Conservation (phyloP, 64 coral and sea anemone species). For the Platygyra sinensis region DNA sequence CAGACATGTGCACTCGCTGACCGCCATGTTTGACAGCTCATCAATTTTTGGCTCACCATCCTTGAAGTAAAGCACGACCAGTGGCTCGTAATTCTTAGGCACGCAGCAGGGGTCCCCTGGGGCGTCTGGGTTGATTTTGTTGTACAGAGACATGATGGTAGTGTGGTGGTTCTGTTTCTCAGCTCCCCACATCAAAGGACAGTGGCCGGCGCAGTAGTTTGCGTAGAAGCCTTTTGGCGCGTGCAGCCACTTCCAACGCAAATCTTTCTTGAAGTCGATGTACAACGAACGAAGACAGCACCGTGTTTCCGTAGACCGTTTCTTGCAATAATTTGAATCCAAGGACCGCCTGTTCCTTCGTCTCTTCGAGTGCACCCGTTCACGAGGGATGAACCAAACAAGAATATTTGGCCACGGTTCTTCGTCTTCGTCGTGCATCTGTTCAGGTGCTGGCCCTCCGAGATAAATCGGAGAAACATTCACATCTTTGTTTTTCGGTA, state of each 20-base stretch:
- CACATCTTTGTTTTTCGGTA: not conserved
- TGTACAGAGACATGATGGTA: constrained; percentile 76
- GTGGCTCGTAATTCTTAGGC: constrained; percentile 62
- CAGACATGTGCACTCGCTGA: constrained; percentile 64
- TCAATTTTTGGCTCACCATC: constrained; percentile 69
- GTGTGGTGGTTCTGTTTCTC: constrained; percentile 82
- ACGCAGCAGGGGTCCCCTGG: constrained; percentile 79
- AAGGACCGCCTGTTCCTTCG: constrained; percentile 55
- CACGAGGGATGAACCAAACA: constrained; percentile 38
- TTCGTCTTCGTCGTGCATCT: not conserved
- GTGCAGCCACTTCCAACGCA: constrained; percentile 82
- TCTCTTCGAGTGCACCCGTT: constrained; percentile 5
- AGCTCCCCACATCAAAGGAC: constrained; percentile 70
- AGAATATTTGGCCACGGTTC: constrained; percentile 5
- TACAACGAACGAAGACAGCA: constrained; percentile 73
- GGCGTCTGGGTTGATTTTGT: constrained; percentile 58
- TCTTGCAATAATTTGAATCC: constrained; percentile 54
- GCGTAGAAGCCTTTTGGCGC: constrained; percentile 73
- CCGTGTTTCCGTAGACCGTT: constrained; percentile 53
- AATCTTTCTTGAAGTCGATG: constrained; percentile 74
- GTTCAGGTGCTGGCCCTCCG: not conserved
- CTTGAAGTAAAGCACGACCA: constrained; percentile 73
- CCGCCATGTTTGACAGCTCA: constrained; percentile 79
- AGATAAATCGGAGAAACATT: not conserved
- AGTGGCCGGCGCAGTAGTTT: constrained; percentile 74